Conservation (phyloP, 2,797 vertebrate genomes). For the Hafferia zeledoni region DNA sequence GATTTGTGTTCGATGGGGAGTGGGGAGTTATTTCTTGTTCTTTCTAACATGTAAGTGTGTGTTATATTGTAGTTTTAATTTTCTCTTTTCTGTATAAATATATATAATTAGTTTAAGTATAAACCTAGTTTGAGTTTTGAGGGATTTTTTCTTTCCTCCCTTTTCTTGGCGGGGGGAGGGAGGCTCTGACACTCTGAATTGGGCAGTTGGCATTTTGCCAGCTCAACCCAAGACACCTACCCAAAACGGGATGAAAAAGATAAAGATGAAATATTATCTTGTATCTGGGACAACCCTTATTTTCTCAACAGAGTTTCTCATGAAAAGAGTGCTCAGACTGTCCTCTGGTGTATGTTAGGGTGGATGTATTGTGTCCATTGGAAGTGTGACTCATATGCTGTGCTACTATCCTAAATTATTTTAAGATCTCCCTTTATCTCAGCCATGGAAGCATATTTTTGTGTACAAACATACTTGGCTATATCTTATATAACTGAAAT, state of each 20-base stretch:
- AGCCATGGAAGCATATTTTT: background rate
- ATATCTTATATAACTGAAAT: background rate
- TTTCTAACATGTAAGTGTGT: too few species aligned
- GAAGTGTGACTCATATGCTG: background rate
- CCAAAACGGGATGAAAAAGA: background rate
- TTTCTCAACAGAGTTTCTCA: background rate
- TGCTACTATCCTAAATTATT: background rate
- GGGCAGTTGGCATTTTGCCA: too few species aligned
- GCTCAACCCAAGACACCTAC: background rate
- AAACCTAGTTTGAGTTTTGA: too few species aligned
- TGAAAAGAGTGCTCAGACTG: background rate
- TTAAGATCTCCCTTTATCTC: background rate
- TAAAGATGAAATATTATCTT: background rate
- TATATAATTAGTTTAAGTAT: too few species aligned
- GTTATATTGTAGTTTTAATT: too few species aligned
- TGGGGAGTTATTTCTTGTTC: too few species aligned
- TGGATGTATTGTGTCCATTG: background rate
- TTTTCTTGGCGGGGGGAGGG: too few species aligned
- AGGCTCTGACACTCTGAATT: too few species aligned
- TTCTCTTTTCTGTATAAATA: too few species aligned
- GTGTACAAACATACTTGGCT: background rate
- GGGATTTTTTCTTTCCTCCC: too few species aligned
- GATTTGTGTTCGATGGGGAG: too few species aligned
- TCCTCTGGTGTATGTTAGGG: background rate
- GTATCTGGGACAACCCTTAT: background rate